phyloP scores from a whole-genome alignment of 2,797 vertebrate species.

The Rallus crepitans region DNA sequence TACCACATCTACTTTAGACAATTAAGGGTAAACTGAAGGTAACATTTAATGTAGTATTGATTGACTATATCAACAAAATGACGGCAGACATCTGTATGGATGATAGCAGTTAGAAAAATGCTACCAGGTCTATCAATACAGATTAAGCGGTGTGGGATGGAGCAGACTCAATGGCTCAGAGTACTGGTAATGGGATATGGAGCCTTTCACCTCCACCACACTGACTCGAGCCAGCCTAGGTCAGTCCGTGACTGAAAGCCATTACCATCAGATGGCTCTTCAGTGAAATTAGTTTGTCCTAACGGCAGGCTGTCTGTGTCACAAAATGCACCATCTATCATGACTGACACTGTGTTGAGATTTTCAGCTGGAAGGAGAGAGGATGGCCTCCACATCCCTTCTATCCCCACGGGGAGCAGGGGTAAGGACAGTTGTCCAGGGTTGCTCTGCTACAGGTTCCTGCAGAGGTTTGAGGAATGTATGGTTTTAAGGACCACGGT shows the following conservation, averaged over 20 bases:
- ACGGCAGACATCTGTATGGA: conserved; percentile 55
- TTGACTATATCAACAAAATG: conserved; percentile 55
- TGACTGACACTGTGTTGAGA: background rate
- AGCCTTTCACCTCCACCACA: conserved; percentile 24
- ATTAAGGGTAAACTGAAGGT: conserved; percentile 66
- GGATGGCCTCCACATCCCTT: background rate
- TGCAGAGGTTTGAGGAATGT: background rate
- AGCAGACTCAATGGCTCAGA: conserved; percentile 44
- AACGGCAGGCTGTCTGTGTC: conserved; percentile 36
- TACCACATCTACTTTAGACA: conserved; percentile 63
- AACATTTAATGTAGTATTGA: conserved; percentile 74
- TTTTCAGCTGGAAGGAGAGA: background rate
- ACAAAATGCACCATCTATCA: conserved; percentile 57
- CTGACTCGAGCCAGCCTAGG: background rate
- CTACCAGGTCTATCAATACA: conserved; percentile 59
- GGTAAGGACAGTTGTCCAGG: background rate
- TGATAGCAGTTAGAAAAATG: conserved; percentile 60
- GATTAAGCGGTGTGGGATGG: conserved; percentile 11
- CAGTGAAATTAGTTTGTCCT: conserved; percentile 36
- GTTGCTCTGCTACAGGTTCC: background rate
- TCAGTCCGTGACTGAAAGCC: conserved; percentile 38
- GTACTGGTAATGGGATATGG: conserved; percentile 36
- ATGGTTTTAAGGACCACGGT: background rate
- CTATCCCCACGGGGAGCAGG: fast-evolving
- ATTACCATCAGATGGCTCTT: conserved; percentile 34